A percentile compares a stretch with the other conserved stretches of the same genome.
phyloP scores from a whole-genome alignment of 2,797 vertebrate species.

The Sphenopsis melanotis region DNA sequence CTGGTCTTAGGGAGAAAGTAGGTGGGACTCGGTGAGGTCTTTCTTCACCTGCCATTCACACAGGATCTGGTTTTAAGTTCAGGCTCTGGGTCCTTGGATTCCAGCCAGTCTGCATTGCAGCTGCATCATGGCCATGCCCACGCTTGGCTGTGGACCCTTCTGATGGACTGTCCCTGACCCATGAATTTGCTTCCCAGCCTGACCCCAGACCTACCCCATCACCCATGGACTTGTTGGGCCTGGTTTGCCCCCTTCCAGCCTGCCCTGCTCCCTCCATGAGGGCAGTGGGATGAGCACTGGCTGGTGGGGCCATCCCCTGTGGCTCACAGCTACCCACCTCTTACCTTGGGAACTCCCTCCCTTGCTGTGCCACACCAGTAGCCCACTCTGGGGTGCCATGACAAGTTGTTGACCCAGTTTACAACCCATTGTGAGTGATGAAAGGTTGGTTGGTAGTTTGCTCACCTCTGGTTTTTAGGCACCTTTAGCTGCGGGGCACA shows the following conservation, averaged over 20 bases:
- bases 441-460: neutral
- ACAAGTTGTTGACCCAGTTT: neutral
- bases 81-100: neutral
- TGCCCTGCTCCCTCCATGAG: neutral
- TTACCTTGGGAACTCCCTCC: neutral
- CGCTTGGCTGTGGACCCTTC: neutral
- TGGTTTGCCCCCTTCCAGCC: neutral
- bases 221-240: neutral
- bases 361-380: neutral
- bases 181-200: neutral
- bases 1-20: neutral
- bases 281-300: neutral
- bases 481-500: neutral
- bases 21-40: neutral
- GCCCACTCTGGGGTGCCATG: neutral
- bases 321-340: neutral
- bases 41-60: neutral
- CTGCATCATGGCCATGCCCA: accelerated
- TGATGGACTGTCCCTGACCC: neutral
- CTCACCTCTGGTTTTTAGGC: neutral
- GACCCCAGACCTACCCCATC: neutral
- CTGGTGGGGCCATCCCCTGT: neutral
- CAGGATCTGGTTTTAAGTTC: neutral
- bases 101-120: neutral
- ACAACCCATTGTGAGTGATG: neutral